phyloP scores from a whole-genome alignment of 1,140 invertebrate genomes.

The Diabrotica undecimpunctata region DNA sequence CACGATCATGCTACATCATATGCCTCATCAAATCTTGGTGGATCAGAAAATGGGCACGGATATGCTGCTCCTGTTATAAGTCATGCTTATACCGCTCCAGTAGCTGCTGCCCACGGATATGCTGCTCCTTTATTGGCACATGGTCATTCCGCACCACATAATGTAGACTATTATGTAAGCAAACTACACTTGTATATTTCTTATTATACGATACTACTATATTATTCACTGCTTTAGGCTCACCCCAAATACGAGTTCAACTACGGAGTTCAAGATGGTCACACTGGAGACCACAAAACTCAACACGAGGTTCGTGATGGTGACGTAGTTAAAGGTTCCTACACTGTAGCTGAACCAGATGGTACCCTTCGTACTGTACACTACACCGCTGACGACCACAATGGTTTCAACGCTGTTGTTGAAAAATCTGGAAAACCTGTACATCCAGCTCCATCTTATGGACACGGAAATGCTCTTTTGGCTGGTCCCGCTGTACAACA shows the following conservation, averaged over 20 bases:
- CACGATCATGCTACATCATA: neutral
- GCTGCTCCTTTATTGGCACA: neutral
- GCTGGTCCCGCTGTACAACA: constrained; percentile 11
- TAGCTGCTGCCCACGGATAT: neutral
- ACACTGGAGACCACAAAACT: constrained; percentile 7
- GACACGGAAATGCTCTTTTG: neutral
- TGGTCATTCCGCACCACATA: neutral
- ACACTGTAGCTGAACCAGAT: constrained; percentile 62
- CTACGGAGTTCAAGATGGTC: constrained; percentile 4
- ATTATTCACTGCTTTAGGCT: constrained; percentile 22
- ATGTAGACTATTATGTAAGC: constrained; percentile 36
- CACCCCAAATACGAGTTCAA: constrained; percentile 59
- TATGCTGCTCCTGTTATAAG: constrained; percentile 6
- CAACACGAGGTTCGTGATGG: constrained; percentile 8
- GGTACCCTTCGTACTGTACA: constrained; percentile 60
- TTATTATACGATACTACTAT: neutral
- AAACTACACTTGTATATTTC: too few species aligned
- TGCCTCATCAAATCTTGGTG: neutral
- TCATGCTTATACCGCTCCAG: constrained; percentile 2
- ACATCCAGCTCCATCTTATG: constrained; percentile 19
- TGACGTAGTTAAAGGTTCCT: constrained; percentile 48
- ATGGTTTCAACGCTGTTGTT: constrained; percentile 12
- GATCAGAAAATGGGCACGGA: neutral
- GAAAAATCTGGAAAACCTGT: constrained; percentile 21
- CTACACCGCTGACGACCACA: constrained; percentile 55